A percentile compares a stretch with the other conserved stretches of the same genome.
Evolutionary conservation across 1,140 invertebrate genomes (phyloP).

Genomic region (Drosophila repletoides): DNA sequence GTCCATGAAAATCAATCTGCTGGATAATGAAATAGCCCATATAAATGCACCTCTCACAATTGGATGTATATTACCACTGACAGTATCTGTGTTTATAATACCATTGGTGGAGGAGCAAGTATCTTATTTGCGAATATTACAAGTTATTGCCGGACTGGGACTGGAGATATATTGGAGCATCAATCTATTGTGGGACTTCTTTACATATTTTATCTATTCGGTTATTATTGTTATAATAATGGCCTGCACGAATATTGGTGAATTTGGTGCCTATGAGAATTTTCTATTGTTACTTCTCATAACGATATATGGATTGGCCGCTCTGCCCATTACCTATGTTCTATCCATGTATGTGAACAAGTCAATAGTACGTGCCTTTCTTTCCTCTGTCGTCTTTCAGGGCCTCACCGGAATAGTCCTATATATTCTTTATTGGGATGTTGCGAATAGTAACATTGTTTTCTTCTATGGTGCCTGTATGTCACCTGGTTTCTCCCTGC

Average conservation of each 20-base stretch:
- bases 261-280: conserved; percentile 53
- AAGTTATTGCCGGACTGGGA: conserved; percentile 56
- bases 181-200: conserved; percentile 62
- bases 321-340: conserved; percentile 60
- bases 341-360: conserved; percentile 55
- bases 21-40: conserved; percentile 68
- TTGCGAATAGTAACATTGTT: conserved; percentile 58
- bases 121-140: conserved; percentile 44
- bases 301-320: conserved; percentile 50
- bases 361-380: conserved; percentile 47
- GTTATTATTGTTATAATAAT: conserved; percentile 62
- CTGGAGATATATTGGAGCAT: conserved; percentile 58
- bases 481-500: conserved; percentile 64
- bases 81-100: conserved; percentile 63
- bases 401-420: conserved; percentile 51
- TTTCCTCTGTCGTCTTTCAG: conserved; percentile 62
- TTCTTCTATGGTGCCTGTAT: conserved; percentile 60
- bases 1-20: conserved; percentile 52
- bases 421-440: conserved; percentile 69
- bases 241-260: conserved; percentile 41
- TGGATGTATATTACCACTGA: conserved; percentile 59
- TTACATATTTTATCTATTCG: conserved; percentile 55
- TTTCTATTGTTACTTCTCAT: conserved; percentile 47
- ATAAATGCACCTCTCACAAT: conserved; percentile 54
- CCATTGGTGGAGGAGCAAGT: conserved; percentile 61